Evolutionary conservation across 2,797 vertebrate genomes (phyloP).

Genomic region (Limnodromus scolopaceus): DNA sequence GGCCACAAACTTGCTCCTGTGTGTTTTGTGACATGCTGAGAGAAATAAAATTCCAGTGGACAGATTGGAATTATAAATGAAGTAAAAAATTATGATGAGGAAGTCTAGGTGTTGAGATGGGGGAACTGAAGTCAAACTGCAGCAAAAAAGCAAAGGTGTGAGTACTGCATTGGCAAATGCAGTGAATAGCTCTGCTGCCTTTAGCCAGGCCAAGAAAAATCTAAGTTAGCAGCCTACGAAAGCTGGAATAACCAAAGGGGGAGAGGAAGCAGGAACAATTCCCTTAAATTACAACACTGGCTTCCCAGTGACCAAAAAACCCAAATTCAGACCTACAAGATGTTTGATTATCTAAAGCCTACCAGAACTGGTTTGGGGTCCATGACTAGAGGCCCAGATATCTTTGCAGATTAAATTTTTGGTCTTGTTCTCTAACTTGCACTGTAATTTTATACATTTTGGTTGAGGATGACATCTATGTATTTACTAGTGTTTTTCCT

Average conservation of each 20-base stretch:
- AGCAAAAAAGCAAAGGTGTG: not conserved
- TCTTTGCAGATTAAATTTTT: not conserved
- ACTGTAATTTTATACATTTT: not conserved
- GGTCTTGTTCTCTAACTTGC: not conserved
- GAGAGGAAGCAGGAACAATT: not conserved
- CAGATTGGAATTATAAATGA: not conserved
- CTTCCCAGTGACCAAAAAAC: not conserved
- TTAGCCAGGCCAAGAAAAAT: not conserved
- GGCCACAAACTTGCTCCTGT: not conserved
- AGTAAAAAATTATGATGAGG: not conserved
- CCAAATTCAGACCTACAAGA: not conserved
- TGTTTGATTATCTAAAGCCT: not conserved
- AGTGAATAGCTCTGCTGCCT: not conserved
- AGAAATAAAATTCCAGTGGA: not conserved
- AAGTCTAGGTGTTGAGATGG: not conserved
- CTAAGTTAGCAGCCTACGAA: not conserved
- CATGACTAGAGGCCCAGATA: not conserved
- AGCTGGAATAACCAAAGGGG: not conserved
- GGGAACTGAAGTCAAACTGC: not conserved
- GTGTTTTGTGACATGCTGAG: not conserved
- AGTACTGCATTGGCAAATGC: not conserved
- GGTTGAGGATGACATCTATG: not conserved
- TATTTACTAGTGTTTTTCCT: not conserved
- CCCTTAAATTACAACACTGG: not conserved
- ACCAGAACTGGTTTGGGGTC: accelerated